Conservation (phyloP, 2,797 vertebrate species). For the Halcyon chelicuti region DNA sequence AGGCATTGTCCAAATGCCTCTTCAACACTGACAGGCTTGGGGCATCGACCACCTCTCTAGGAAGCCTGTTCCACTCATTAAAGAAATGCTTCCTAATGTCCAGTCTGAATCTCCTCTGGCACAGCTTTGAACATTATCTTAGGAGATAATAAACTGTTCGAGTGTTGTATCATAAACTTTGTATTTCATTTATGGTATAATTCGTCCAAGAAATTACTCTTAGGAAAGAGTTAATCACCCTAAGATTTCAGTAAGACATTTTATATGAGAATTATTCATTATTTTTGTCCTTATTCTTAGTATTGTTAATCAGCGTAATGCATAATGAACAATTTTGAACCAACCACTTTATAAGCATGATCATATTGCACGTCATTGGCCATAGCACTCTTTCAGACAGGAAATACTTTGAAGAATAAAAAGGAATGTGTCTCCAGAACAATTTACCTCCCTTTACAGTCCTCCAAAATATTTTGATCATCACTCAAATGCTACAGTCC, state of each 20-base stretch:
- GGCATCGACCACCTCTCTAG: accelerated
- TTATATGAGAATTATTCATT: not conserved
- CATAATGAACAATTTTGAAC: not conserved
- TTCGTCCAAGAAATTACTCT: not conserved
- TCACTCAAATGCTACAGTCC: not conserved
- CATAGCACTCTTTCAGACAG: not conserved
- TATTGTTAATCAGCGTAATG: not conserved
- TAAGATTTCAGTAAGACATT: not conserved
- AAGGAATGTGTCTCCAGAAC: not conserved
- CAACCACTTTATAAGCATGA: not conserved
- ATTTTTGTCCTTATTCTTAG: not conserved
- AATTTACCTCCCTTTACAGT: not conserved
- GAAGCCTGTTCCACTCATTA: not conserved
- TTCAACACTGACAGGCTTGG: not conserved
- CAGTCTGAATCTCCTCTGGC: not conserved
- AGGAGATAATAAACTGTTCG: not conserved
- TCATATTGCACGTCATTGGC: not conserved
- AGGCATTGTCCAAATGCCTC: not conserved
- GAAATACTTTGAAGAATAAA: not conserved
- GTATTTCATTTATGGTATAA: not conserved
- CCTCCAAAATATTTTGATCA: not conserved
- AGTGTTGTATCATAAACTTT: not conserved
- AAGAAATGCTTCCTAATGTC: not conserved
- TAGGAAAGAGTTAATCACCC: not conserved
- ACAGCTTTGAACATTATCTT: not conserved